Base-by-base conservation (phyloP, 1,140 invertebrate genomes). In the Muscidifurax raptorellus region DNA sequence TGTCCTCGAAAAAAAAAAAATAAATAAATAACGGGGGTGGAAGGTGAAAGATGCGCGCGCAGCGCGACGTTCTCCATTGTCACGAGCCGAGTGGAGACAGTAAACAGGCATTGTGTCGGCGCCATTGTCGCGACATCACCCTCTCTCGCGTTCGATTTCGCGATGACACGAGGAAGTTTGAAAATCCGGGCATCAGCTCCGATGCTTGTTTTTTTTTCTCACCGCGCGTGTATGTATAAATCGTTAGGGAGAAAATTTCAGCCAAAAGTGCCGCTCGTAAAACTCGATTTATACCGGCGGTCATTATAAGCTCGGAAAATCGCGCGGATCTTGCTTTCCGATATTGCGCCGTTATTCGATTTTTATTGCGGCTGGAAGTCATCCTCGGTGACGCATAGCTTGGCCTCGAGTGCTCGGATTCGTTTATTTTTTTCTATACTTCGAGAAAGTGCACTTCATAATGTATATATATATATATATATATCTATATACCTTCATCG, bases 21-120 rank as follows among this genome's bases (percentile, higher is more conserved):
- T n/a, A n/a, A n/a, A n/a, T n/a, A n/a, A 74, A 44, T 36, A 36
- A 15, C 27, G 78, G 27, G 67, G 36, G 36, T 22, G 40, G 25
- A 72, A 30, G 82, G 75, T n/a, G 64, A 78, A 52, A 78, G 67
- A 40, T 9, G 69, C 66, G 47, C 36, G 59, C 79, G 85, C 74
- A 82, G 83, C 82, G 7, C 80, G 77, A 80, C 82, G 84, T 86
- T 87, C 86, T 87, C 86, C 86, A 91, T 92, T 92, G 90, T 92
- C 84, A 87, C 85, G 87, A 86, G 78, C 87, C 88, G 87, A 91
- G 89, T 89, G 90, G 89, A 91, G 90, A 92, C 90, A 92, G 90
- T 91, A 91, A 92, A 92, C 91, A 92, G 90, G 86, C 88, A 90
- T 90, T 90, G 90, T 90, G 25, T 69, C 52, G 64, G 36, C 32